These are phyloP conservation scores for Spondyliosoma cantharus DNA, from an alignment of 2,797 vertebrate genomes.

Conservation along the genomic window DNA sequence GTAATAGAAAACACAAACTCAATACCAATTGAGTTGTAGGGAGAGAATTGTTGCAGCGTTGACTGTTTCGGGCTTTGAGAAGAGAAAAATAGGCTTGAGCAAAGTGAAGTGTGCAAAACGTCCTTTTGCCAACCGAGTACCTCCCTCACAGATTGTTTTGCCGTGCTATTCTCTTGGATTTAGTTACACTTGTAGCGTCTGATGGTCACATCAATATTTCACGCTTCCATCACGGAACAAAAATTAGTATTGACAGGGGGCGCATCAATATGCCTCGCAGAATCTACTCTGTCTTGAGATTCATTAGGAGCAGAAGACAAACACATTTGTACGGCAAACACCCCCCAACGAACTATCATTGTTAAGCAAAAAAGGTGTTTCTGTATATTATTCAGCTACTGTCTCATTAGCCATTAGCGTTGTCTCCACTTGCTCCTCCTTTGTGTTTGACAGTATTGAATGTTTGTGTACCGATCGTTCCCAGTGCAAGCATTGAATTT, in stretches of 20 bases:
- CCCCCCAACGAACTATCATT: conserved; percentile 5
- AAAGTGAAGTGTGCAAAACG: conserved; percentile 17
- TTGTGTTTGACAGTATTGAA: conserved; percentile 38
- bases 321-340: conserved; percentile 35
- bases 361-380: conserved; percentile 19
- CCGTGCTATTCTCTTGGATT: conserved; percentile 15
- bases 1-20: conserved; percentile 27
- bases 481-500: conserved; percentile 40
- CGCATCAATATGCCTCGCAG: conserved; percentile 13
- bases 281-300: conserved; percentile 28
- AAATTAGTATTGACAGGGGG: conserved; percentile 30
- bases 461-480: conserved; percentile 45
- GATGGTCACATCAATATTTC: conserved; percentile 34
- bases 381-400: conserved; percentile 19
- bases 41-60: conserved; percentile 19
- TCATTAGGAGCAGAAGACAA: conserved; percentile 48
- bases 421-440: conserved; percentile 18
- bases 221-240: conserved; percentile 21
- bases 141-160: background rate
- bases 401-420: conserved; percentile 50
- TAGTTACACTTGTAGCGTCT: conserved; percentile 8
- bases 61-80: conserved; percentile 15
- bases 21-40: background rate
- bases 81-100: conserved; percentile 15
- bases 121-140: conserved; percentile 11